phyloP scores from a whole-genome alignment of 2,113 vertebrate species.

The Sarotherodon lohbergeri region DNA sequence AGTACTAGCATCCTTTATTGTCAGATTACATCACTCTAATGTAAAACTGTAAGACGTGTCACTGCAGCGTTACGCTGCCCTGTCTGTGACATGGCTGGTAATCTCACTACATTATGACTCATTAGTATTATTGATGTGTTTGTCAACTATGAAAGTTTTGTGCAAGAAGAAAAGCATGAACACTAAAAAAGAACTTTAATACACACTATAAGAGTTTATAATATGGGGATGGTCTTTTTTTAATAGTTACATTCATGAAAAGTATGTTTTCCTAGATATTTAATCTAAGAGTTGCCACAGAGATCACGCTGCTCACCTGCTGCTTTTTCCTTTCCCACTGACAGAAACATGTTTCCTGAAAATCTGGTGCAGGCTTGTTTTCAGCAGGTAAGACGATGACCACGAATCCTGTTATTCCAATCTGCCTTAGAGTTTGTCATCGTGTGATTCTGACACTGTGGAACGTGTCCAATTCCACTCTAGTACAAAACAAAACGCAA shows the following conservation, averaged over 20 bases:
- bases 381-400: conserved; percentile 80
- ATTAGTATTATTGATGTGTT: background rate
- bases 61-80: background rate
- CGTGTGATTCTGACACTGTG: background rate
- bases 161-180: background rate
- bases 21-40: background rate
- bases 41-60: rapidly evolving
- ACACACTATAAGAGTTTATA: rapidly evolving
- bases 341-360: conserved; percentile 98
- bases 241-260: rapidly evolving
- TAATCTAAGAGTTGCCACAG: background rate
- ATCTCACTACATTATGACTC: background rate
- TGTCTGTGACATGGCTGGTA: rapidly evolving
- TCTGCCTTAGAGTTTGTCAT: rapidly evolving
- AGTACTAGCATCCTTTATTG: background rate
- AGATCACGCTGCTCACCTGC: background rate
- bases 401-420: background rate
- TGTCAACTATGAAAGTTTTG: background rate
- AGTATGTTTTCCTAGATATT: background rate
- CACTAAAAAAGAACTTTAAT: background rate
- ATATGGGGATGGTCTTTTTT: rapidly evolving
- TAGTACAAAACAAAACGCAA: conserved; percentile 94
- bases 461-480: background rate
- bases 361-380: conserved; percentile 97
- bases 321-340: background rate